Conservation (phyloP, 2,113 vertebrate genomes). For the Fregetta grallaria region DNA sequence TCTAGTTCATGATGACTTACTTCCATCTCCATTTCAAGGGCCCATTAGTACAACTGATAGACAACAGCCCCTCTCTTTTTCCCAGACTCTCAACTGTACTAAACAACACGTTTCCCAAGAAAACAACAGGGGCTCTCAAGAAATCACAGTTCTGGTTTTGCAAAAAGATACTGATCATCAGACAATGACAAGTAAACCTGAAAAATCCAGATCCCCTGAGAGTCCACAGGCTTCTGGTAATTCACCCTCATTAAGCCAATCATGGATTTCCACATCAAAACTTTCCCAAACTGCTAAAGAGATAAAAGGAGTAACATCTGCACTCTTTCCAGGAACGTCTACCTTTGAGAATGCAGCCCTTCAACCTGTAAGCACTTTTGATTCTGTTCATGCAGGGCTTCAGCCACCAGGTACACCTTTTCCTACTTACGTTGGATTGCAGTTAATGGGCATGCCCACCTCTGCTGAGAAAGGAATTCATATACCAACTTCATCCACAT, state of each 20-base stretch:
- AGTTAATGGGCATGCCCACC: background rate
- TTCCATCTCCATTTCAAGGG: background rate
- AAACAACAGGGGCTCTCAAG: background rate
- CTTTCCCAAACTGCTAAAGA: background rate
- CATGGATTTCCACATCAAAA: background rate
- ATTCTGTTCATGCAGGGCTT: background rate
- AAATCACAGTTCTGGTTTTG: background rate
- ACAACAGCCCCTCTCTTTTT: background rate
- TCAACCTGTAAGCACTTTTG: background rate
- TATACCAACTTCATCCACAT: fast-evolving
- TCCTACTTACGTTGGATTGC: background rate
- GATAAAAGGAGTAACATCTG: background rate
- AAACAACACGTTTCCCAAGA: background rate
- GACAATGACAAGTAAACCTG: background rate
- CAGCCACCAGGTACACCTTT: background rate
- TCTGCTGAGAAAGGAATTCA: background rate
- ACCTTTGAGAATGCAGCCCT: background rate
- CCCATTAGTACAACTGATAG: background rate
- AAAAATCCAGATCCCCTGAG: background rate
- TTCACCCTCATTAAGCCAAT: background rate
- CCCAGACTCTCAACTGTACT: background rate
- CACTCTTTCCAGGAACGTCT: background rate
- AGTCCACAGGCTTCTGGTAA: background rate
- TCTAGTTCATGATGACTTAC: background rate
- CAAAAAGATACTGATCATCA: background rate